Evolutionary conservation across 2,888 invertebrate genomes (phyloP).

Genomic region (Tenthredo livida): DNA sequence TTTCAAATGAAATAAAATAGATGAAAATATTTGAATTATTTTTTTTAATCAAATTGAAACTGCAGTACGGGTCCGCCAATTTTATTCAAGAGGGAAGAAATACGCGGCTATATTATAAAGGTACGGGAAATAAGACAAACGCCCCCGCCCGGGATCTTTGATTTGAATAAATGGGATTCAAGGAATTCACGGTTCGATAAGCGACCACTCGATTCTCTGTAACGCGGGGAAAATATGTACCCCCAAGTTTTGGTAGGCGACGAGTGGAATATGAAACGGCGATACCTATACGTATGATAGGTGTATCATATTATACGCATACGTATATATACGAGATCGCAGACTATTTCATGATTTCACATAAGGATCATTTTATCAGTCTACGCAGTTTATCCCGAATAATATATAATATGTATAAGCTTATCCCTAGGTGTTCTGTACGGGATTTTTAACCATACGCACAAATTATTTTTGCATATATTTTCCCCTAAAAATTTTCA

Average conservation of each 20-base stretch:
- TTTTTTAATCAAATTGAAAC: too few relatives aligned
- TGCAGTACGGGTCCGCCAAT: too few relatives aligned
- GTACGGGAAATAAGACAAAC: neutral
- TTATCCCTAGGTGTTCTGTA: neutral
- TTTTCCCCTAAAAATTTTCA: neutral
- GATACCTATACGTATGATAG: conserved; percentile 12
- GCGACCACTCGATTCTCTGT: conserved; percentile 74
- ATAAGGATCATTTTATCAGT: neutral
- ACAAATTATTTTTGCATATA: neutral
- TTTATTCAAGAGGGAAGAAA: neutral
- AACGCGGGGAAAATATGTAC: conserved; percentile 72
- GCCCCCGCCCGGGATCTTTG: conserved; percentile 59
- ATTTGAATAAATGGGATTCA: conserved; percentile 75
- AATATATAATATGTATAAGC: neutral
- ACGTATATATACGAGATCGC: neutral
- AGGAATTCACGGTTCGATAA: conserved; percentile 72
- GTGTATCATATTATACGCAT: neutral
- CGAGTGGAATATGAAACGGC: conserved; percentile 68
- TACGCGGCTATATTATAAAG: neutral
- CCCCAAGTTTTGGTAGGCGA: conserved; percentile 59
- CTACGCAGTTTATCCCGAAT: neutral
- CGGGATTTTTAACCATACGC: neutral
- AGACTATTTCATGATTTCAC: neutral
- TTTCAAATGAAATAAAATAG: neutral
- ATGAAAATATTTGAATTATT: neutral